phyloP scores from a whole-genome alignment of 2,113 vertebrate species.

The Varanus komodoensis region DNA sequence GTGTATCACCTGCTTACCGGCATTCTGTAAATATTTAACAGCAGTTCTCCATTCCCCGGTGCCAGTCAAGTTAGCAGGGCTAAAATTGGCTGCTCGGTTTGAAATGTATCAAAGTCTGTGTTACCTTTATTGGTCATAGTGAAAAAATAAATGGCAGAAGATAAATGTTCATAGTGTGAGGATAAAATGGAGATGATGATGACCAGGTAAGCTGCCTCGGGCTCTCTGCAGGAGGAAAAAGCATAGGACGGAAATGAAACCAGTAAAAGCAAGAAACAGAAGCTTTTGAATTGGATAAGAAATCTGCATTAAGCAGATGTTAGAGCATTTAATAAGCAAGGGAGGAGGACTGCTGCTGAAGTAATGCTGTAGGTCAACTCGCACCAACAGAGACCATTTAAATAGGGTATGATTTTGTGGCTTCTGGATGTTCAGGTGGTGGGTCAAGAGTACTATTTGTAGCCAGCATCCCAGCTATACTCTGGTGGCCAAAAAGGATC shows the following conservation, averaged over 20 bases:
- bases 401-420: neutral
- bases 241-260: too few species aligned
- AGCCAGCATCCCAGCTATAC: too few species aligned
- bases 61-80: neutral
- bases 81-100: neutral
- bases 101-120: neutral
- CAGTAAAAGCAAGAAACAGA: neutral
- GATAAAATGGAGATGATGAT: too few species aligned
- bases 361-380: neutral
- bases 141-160: neutral
- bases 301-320: too few species aligned
- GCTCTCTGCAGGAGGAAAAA: too few species aligned
- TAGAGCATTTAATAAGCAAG: too few species aligned
- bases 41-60: neutral
- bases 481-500: too few species aligned
- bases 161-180: neutral
- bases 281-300: neutral
- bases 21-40: neutral
- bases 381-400: neutral
- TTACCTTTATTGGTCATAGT: neutral
- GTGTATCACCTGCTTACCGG: neutral
- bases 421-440: neutral
- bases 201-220: too few species aligned
- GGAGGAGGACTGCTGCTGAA: too few species aligned
- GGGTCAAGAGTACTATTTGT: neutral